Percentiles rank a stretch among this genome's conserved stretches.
phyloP scores from a whole-genome alignment of 2,797 vertebrate genomes.

The Sphaeramia orbicularis region DNA sequence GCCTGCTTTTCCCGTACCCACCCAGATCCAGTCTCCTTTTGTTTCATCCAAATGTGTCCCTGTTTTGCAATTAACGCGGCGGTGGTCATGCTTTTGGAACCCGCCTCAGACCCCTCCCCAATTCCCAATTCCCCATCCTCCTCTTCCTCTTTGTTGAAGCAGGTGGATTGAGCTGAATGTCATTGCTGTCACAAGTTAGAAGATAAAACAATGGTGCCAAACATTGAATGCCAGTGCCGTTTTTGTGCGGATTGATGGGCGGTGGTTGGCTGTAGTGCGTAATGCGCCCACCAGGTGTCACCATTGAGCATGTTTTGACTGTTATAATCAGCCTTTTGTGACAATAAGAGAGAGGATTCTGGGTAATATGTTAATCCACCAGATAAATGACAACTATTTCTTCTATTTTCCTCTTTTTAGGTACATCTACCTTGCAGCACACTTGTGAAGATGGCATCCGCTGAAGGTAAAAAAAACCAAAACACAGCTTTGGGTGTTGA shows the following conservation, averaged over 20 bases:
- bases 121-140: too few relatives aligned
- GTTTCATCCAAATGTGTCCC: constrained; percentile 44
- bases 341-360: too few relatives aligned
- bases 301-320: neutral
- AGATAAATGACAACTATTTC: neutral
- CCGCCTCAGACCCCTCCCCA: neutral
- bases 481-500: too few relatives aligned
- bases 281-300: constrained; percentile 33
- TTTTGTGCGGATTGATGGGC: constrained; percentile 72
- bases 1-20: constrained; percentile 41
- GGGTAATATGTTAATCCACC: neutral
- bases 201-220: constrained; percentile 45
- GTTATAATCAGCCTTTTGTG: too few relatives aligned
- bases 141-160: neutral
- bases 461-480: constrained; percentile 75
- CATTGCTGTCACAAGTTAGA: constrained; percentile 4
- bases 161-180: neutral
- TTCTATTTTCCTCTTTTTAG: constrained; percentile 23
- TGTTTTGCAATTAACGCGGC: constrained; percentile 1
- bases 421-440: constrained; percentile 45
- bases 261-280: constrained; percentile 72
- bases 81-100: neutral
- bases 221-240: constrained; percentile 17
- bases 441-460: constrained; percentile 67
- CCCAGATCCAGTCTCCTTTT: constrained; percentile 63